Evolutionary conservation across 2,113 vertebrate genomes (phyloP).

Genomic region (Vimba vimba): DNA sequence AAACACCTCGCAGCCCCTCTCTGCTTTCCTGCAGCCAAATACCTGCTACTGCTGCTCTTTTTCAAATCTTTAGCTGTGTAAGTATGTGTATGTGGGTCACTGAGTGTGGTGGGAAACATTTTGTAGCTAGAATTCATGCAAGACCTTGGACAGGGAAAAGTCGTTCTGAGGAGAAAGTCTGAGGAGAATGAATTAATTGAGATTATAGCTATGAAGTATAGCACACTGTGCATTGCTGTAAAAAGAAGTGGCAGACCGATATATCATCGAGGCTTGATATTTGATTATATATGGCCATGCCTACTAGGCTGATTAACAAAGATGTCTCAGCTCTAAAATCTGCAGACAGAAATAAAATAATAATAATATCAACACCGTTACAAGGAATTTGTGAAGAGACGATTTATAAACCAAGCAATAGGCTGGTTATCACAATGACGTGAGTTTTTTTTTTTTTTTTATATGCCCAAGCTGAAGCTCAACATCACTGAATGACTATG

Average conservation of each 20-base stretch:
- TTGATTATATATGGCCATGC: background rate
- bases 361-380: background rate
- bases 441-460: too few relatives aligned
- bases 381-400: background rate
- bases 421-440: background rate
- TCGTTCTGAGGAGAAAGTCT: background rate
- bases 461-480: too few relatives aligned
- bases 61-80: conserved; percentile 10
- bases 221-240: background rate
- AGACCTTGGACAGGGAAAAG: background rate
- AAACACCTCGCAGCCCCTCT: conserved; percentile 1
- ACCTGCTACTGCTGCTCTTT: conserved; percentile 28
- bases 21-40: conserved; percentile 14
- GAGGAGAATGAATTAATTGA: background rate
- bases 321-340: background rate
- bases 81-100: conserved; percentile 32
- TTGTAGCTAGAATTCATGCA: conserved; percentile 12
- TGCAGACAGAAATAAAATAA: too few relatives aligned
- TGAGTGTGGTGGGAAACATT: conserved; percentile 13
- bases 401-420: background rate
- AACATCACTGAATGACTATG: too few relatives aligned
- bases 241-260: background rate
- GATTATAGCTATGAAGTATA: background rate
- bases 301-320: background rate
- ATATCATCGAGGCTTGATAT: background rate